Base-by-base conservation (phyloP, 2,888 invertebrate genomes). In the Volucella bombylans region DNA sequence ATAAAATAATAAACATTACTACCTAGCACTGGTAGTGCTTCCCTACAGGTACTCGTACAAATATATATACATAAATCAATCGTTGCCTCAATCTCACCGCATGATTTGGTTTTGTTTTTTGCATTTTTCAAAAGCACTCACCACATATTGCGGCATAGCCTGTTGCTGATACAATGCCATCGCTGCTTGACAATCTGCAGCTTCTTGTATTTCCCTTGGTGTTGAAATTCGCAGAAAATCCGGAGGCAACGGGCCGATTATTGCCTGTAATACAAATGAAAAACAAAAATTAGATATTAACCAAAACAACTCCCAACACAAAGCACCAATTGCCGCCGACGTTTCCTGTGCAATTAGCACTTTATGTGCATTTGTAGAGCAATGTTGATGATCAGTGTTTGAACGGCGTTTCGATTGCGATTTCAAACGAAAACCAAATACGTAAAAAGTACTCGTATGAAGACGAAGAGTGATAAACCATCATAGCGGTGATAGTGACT, bases 111-210 rank as follows among this genome's bases (percentile, higher is more conserved):
- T 57, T 23, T 41, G 1, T 31, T 52, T 59, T 12, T 10, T 31
- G n/a, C 8, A 11, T 11, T 8, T 31, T 59, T 15, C 14, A 52
- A 8, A 50, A 6, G 45, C 50, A 81, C 86, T 86, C 64, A 88
- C 88, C 87, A 89, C 86, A 87, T 89, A 88, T 57, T 89, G 88
- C 50, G 89, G 87, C 39, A 88, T 87, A 54, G 87, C 77, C 80
- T 88, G 89, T 86, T 90, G 90, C 74, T 90, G 88, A 65, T 89
- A 89, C n/a, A 90, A 72, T 8, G 89, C 89, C 82, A 89, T 85
- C 9, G 90, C 89, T 38, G 89, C 89, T 87, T 90, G 90, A 52
- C 89, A 87, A 86, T 90, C 90, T 14, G 88, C 89, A 31, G 88
- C 87, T 76, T 89, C 88, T 76, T 89, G 89, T 45, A 88, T 86